These are phyloP conservation scores for Aphaenogaster floridana DNA, from an alignment of 1,140 invertebrate genomes.

Conservation along the genomic window DNA sequence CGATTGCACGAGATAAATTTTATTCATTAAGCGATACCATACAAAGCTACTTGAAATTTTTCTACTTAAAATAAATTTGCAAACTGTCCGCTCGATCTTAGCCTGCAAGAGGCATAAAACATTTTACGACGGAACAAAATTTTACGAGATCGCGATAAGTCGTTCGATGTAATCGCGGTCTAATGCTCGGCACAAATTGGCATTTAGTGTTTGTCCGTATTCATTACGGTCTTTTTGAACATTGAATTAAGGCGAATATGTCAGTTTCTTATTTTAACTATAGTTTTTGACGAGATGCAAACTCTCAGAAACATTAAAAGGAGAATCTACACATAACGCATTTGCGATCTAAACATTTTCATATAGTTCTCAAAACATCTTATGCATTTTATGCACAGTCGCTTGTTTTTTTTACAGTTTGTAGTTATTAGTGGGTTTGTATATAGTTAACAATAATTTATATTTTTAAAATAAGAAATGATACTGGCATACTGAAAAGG, in stretches of 20 bases:
- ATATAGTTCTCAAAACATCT: not conserved
- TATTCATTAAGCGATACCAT: not conserved
- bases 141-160: slow-evolving; percentile 42
- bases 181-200: slow-evolving; percentile 24
- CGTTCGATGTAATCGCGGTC: not conserved
- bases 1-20: not conserved
- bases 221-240: not conserved
- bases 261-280: slow-evolving; percentile 13
- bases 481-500: too few species aligned
- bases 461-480: not conserved
- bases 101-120: not conserved
- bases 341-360: not conserved
- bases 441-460: not conserved
- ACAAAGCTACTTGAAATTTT: not conserved
- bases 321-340: not conserved
- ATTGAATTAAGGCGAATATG: not conserved
- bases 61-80: slow-evolving; percentile 5
- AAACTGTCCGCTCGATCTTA: not conserved
- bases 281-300: not conserved
- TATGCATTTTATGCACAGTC: not conserved
- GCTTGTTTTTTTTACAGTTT: not conserved
- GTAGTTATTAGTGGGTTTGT: not conserved
- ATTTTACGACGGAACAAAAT: slow-evolving; percentile 3
- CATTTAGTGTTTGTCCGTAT: not conserved
- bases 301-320: not conserved